Base-by-base conservation (phyloP, 2,888 invertebrate genomes). In the Eutolmus rufibarbis region DNA sequence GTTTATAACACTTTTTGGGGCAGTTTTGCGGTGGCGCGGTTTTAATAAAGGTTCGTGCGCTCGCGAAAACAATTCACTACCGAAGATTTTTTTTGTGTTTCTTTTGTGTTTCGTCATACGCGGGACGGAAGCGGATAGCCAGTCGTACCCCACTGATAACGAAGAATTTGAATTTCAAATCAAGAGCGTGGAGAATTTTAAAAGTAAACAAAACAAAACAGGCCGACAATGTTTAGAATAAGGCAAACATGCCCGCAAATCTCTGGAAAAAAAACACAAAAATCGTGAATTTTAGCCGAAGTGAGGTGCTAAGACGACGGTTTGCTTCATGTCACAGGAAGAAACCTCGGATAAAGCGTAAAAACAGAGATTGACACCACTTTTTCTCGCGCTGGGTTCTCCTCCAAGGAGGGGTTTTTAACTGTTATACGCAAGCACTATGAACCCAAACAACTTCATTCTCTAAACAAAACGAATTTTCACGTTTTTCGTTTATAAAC, bases 121-220 rank as follows among this genome's bases (percentile, higher is more conserved):
- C 46, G 16, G 46, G 46, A 5, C 16, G 16, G 46, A 51, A n/a
- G 16, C 46, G 16, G 16, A 51, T 51, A n/a, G 1, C 51, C n/a
- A n/a, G n/a, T n/a, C 51, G 51, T 51, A 16, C 12, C 79, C 31
- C 51, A 16, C 28, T 46, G 31, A 78, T 78, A 79, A 56, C 66
- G n/a, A 46, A n/a, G 4, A 28, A 79, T 79, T 79, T 79, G 79
- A 79, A 79, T 51, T 79, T 79, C 79, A 79, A 56, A 56, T 79
- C 23, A 28, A 23, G n/a, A 37, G 37, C 77, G 9, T 40, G 40
- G 46, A 51, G 23, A 79, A 79, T 51, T 79, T 43, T 3, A 51
- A 14, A 34, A 79, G 79, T 79, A 79, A 79, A 79, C 79, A 79
- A 51, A 79, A 51, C 28, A 31, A n/a, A 46, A 46, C 79, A n/a